Conservation (phyloP, 2,797 vertebrate genomes). For the Zalophus californianus region DNA sequence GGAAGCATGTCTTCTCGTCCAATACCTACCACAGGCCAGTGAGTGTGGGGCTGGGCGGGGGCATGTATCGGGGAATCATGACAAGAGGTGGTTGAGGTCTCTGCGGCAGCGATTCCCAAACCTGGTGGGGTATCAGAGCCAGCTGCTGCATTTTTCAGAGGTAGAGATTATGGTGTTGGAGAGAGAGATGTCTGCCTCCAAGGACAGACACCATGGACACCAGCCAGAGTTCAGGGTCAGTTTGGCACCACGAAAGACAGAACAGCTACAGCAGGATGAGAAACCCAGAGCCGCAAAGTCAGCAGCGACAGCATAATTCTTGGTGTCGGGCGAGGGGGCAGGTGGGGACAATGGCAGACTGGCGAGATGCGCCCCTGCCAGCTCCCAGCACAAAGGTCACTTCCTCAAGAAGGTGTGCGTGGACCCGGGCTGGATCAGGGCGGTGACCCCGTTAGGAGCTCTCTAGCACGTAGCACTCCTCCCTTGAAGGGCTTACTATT, state of each 20-base stretch:
- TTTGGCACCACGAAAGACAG: neutral
- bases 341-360: neutral
- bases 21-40: accelerated
- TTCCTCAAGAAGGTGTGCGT: neutral
- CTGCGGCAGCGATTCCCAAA: neutral
- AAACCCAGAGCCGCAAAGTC: neutral
- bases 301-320: accelerated
- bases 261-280: neutral
- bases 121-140: neutral
- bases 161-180: neutral
- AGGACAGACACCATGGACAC: neutral
- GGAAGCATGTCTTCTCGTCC: neutral
- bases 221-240: neutral
- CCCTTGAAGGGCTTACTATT: neutral
- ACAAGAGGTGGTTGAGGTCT: neutral
- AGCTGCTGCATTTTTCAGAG: neutral
- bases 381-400: neutral
- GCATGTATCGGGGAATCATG: accelerated
- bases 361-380: neutral
- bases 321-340: neutral
- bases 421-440: neutral
- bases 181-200: neutral
- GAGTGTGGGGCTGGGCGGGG: accelerated
- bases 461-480: neutral
- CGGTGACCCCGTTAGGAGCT: neutral